A percentile compares a stretch with the other conserved stretches of the same genome.
phyloP scores from a whole-genome alignment of 2,888 invertebrate species.

The Tolmerus cingulatus region DNA sequence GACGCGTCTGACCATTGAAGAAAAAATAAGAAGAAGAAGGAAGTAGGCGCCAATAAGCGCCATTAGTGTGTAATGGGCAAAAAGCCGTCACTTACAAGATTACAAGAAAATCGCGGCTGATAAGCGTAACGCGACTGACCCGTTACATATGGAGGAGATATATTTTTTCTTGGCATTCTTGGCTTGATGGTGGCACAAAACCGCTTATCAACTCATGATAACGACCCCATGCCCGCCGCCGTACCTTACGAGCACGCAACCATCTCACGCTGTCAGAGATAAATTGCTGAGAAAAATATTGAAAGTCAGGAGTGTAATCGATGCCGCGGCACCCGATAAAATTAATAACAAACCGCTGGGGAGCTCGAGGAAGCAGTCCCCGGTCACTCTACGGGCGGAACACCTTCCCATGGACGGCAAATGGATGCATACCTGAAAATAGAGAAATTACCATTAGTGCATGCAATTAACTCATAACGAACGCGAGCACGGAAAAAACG shows the following conservation, averaged over 20 bases:
- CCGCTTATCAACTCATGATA: conserved; percentile 1
- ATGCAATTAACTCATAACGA: neutral
- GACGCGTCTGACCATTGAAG: neutral
- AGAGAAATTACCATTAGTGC: neutral
- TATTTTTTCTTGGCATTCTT: neutral
- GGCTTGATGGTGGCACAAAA: neutral
- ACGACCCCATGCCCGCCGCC: neutral
- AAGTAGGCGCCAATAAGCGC: neutral
- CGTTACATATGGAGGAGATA: neutral
- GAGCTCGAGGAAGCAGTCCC: neutral
- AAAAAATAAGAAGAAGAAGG: neutral
- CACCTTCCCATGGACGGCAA: neutral
- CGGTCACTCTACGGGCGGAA: neutral
- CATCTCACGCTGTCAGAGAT: conserved; percentile 1
- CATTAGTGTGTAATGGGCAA: neutral
- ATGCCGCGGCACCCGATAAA: neutral
- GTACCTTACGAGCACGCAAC: neutral
- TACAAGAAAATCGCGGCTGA: neutral
- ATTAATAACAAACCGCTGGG: neutral
- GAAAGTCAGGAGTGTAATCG: neutral
- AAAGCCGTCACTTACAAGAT: neutral
- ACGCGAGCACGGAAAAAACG: neutral
- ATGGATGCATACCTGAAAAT: conserved; percentile 12
- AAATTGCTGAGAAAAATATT: neutral
- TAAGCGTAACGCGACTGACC: neutral